Percentiles rank a stretch among this genome's conserved stretches.
These are phyloP conservation scores for Diplazon laetatorius DNA, from an alignment of 2,888 invertebrate genomes.

Conservation along the genomic window DNA sequence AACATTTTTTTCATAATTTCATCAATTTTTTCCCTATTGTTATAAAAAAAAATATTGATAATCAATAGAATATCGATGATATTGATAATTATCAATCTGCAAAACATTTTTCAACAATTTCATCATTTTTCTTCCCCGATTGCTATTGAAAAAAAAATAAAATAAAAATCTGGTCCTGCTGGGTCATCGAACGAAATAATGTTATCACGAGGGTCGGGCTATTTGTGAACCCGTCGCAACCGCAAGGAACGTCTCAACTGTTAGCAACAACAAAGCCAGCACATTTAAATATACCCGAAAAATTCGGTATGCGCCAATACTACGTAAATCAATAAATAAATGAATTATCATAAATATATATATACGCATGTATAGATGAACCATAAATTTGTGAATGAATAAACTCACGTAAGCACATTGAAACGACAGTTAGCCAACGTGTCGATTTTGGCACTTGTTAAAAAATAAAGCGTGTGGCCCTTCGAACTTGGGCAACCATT, in stretches of 20 bases:
- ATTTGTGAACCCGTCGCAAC: slow-evolving; percentile 33
- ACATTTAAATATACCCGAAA: slow-evolving; percentile 40
- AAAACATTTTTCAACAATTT: too few species aligned
- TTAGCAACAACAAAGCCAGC: slow-evolving; percentile 44
- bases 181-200: too few species aligned
- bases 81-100: too few species aligned
- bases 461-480: slow-evolving; percentile 65
- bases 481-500: slow-evolving; percentile 51
- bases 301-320: slow-evolving; percentile 39
- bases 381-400: slow-evolving; percentile 46
- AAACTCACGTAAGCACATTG: slow-evolving; percentile 63
- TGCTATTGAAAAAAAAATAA: too few species aligned
- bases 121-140: too few species aligned
- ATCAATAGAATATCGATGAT: too few species aligned
- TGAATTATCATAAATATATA: slow-evolving; percentile 10
- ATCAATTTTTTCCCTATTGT: too few species aligned
- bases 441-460: slow-evolving; percentile 39
- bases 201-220: too few species aligned
- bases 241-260: slow-evolving; percentile 33
- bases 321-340: slow-evolving; percentile 31
- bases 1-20: too few species aligned
- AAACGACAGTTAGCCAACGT: slow-evolving; percentile 57
- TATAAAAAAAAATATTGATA: too few species aligned
- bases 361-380: slow-evolving; percentile 12
- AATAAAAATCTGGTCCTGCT: too few species aligned